Percentiles rank a stretch among this genome's conserved stretches.
phyloP scores from a whole-genome alignment of 2,888 invertebrate genomes.

The Macrosiphum euphorbiae region DNA sequence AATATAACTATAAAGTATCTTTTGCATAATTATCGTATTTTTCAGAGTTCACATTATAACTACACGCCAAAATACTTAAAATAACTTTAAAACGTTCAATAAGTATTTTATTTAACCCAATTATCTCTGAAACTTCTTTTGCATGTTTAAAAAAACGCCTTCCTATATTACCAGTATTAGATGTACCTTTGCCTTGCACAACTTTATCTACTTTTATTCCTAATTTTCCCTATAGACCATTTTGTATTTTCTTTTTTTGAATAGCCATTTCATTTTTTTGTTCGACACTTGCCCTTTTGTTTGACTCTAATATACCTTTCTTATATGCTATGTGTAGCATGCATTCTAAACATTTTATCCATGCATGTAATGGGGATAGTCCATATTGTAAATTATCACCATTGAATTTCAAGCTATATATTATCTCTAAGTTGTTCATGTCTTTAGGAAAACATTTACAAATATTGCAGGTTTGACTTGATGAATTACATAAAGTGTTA shows the following conservation, averaged over 20 bases:
- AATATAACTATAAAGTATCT: neutral
- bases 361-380: constrained; percentile 2
- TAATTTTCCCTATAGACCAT: neutral
- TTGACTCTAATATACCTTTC: constrained; percentile 22
- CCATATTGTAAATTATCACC: neutral
- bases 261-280: constrained; percentile 18
- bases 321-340: constrained; percentile 30
- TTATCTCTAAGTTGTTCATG: constrained; percentile 22
- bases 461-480: constrained; percentile 30
- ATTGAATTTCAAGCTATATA: constrained; percentile 26
- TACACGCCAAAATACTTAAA: constrained; percentile 10
- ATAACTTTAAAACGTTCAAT: constrained; percentile 11
- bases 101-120: neutral
- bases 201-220: constrained; percentile 50
- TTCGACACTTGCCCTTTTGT: constrained; percentile 4
- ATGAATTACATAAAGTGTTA: constrained; percentile 27
- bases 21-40: constrained; percentile 1
- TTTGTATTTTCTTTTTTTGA: constrained; percentile 37
- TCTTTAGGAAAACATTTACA: constrained; percentile 22
- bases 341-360: constrained; percentile 40
- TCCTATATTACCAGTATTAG: neutral
- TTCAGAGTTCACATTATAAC: neutral
- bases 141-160: constrained; percentile 1
- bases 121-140: neutral
- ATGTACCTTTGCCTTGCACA: constrained; percentile 33